Evolutionary conservation across 2,797 vertebrate species (phyloP).

Genomic region (Fundulus diaphanus): DNA sequence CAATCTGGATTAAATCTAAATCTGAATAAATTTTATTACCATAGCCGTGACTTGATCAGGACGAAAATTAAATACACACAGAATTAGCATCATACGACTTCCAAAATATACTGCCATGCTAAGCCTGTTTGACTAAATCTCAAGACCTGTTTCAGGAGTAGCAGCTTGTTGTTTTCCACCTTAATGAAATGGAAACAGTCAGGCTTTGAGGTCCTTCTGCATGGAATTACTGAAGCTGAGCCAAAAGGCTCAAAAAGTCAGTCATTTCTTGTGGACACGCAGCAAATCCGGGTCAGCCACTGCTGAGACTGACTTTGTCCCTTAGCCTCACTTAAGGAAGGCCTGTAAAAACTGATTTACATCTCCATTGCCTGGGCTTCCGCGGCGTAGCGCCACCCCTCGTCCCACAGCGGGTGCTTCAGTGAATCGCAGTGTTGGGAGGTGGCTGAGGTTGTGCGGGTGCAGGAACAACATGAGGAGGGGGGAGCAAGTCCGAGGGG

Average conservation of each 20-base stretch:
- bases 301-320: slow-evolving; percentile 59
- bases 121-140: background rate
- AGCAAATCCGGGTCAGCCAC: slow-evolving; percentile 65
- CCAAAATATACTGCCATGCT: background rate
- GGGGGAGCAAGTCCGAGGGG: slow-evolving; percentile 17
- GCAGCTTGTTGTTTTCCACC: slow-evolving; percentile 20
- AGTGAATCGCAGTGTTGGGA: slow-evolving; percentile 42
- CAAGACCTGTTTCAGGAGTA: background rate
- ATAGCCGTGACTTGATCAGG: too few relatives aligned
- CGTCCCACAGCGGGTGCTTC: slow-evolving; percentile 55
- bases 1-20: background rate
- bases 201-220: slow-evolving; percentile 13
- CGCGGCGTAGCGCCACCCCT: slow-evolving; percentile 49
- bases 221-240: slow-evolving; percentile 35
- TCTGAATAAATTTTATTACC: background rate
- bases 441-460: slow-evolving; percentile 41
- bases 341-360: slow-evolving; percentile 81
- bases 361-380: slow-evolving; percentile 69
- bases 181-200: slow-evolving; percentile 42
- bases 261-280: slow-evolving; percentile 62
- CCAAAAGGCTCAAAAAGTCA: slow-evolving; percentile 72
- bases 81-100: background rate
- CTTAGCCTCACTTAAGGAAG: slow-evolving; percentile 71
- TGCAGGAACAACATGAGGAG: slow-evolving; percentile 25
- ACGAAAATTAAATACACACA: too few relatives aligned